These are phyloP conservation scores for Caenorhabditis sp. DNA, from an alignment of 2,888 invertebrate genomes.

Conservation along the genomic window DNA sequence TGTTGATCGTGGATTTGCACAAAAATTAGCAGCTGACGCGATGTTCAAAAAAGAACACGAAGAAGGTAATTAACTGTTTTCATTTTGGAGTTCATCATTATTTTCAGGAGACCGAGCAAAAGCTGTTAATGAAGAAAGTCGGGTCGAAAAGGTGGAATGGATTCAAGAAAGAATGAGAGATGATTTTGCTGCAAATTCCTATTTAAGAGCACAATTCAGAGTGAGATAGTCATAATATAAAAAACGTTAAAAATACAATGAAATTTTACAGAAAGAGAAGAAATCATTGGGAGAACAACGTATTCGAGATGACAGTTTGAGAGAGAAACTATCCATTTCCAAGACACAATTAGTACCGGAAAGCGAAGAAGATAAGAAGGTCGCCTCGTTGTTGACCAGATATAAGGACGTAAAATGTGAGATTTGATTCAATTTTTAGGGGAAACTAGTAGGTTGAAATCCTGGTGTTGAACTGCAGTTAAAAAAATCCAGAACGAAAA, in stretches of 20 bases:
- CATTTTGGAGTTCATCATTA: too few species aligned
- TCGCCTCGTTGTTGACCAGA: conserved; percentile 59
- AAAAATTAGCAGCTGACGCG: conserved; percentile 89
- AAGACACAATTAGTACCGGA: conserved; percentile 57
- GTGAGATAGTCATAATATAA: conserved; percentile 74
- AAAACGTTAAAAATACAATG: not conserved
- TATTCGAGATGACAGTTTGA: conserved; percentile 58
- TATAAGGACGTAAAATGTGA: conserved; percentile 57
- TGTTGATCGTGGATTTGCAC: conserved; percentile 85
- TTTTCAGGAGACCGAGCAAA: conserved; percentile 66
- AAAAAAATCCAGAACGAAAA: not conserved
- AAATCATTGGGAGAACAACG: conserved; percentile 55
- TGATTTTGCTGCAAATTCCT: conserved; percentile 88
- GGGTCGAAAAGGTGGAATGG: conserved; percentile 82
- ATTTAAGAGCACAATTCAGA: conserved; percentile 84
- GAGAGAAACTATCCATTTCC: conserved; percentile 53
- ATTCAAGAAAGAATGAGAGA: conserved; percentile 88
- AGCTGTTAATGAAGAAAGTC: conserved; percentile 88
- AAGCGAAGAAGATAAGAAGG: conserved; percentile 55
- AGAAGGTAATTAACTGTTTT: conserved; percentile 71
- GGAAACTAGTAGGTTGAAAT: not conserved
- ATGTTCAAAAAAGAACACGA: conserved; percentile 97
- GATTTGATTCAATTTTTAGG: conserved; percentile 18
- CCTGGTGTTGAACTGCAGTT: not conserved
- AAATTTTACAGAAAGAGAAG: conserved; percentile 58